Evolutionary conservation across 2,113 vertebrate genomes (phyloP).

Genomic region (Colistium nudipinnis): DNA sequence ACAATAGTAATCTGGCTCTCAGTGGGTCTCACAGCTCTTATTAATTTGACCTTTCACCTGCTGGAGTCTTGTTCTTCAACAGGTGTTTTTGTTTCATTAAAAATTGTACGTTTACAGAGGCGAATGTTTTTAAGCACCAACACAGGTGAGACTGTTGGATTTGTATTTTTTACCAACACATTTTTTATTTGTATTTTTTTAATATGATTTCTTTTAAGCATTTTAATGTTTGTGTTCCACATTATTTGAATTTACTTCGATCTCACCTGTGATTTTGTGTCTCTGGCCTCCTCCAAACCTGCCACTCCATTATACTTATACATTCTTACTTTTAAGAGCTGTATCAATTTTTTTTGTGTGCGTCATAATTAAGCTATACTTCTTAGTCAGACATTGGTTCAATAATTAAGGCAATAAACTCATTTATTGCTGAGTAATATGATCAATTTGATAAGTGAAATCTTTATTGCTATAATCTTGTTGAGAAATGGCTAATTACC

Average conservation of each 20-base stretch:
- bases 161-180: no score
- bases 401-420: no score
- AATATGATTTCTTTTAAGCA: no score
- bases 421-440: no score
- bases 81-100: constrained; percentile 29
- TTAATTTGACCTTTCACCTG: not conserved
- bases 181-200: not conserved
- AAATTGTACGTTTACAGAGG: constrained; percentile 5
- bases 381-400: constrained; percentile 1
- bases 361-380: no score
- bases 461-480: not conserved
- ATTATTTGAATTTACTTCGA: not conserved
- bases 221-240: no score
- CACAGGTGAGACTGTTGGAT: not conserved
- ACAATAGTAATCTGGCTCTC: no score
- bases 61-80: constrained; percentile 52
- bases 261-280: no score
- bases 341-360: no score
- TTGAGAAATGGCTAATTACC: constrained; percentile 48
- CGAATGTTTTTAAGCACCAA: constrained; percentile 1
- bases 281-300: no score
- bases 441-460: constrained; percentile 11
- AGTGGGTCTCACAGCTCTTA: not conserved
- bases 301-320: no score
- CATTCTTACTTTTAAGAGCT: no score